Evolutionary conservation across 2,888 invertebrate genomes (phyloP).

Genomic region (Graphium colonna): DNA sequence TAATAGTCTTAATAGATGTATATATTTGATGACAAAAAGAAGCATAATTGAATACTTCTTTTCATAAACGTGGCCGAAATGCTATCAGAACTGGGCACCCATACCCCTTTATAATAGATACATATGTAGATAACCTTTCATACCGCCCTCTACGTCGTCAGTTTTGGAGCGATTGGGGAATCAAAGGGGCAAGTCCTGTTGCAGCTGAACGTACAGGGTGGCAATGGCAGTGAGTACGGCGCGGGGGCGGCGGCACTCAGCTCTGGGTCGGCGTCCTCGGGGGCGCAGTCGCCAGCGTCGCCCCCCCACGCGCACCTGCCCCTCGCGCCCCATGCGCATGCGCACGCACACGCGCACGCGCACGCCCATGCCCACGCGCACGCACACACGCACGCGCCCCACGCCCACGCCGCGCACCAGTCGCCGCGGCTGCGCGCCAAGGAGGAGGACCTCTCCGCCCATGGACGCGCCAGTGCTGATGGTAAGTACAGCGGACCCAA

Average conservation of each 20-base stretch:
- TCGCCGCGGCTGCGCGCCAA: constrained; percentile 76
- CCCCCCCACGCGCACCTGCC: constrained; percentile 42
- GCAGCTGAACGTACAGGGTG: constrained; percentile 68
- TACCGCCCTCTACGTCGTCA: too few relatives aligned
- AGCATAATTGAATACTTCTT: too few relatives aligned
- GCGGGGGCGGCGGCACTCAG: constrained; percentile 50
- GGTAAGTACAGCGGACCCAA: too few relatives aligned
- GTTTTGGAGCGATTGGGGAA: too few relatives aligned
- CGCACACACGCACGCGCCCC: constrained; percentile 43
- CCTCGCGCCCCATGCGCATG: constrained; percentile 40
- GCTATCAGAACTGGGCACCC: too few relatives aligned
- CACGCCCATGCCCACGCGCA: too few relatives aligned
- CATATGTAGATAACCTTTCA: too few relatives aligned
- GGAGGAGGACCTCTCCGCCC: constrained; percentile 82
- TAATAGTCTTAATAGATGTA: too few relatives aligned
- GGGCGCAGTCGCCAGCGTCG: constrained; percentile 65
- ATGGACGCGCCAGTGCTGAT: constrained; percentile 81
- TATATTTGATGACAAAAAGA: too few relatives aligned
- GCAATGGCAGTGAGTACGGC: constrained; percentile 38
- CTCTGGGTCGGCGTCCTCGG: constrained; percentile 67
- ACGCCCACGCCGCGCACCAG: constrained; percentile 50
- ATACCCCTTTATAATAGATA: too few relatives aligned
- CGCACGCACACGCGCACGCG: constrained; percentile 43
- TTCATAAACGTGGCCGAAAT: too few relatives aligned
- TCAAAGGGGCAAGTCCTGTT: too few relatives aligned